Base-by-base conservation (phyloP, 1,140 invertebrate genomes). In the Gryllus bimaculatus region DNA sequence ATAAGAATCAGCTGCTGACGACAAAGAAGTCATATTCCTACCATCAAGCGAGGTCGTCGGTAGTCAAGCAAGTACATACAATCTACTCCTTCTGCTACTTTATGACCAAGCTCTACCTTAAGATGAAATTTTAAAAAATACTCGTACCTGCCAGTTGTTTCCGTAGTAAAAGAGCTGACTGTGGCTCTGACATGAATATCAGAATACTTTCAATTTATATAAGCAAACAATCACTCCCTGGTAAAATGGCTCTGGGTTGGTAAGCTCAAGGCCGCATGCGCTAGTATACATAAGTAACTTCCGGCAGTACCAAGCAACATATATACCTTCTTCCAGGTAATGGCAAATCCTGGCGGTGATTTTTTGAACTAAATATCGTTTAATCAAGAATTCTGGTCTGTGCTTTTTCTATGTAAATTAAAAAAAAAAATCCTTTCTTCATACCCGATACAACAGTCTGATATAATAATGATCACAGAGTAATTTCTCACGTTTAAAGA, bases 111-210 rank as follows among this genome's bases (percentile, higher is more conserved):
- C 10, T 13, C 26, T 8, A 13, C 54, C 13, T 75, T 8, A 39
- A 15, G 39, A 48, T 74, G 26, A 26, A n/a, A 66, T 1, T 49
- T 8, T 20, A 8, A 78, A 18, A 73, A 78, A 80, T 73, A 49
- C 80, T 80, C 80, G 83, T 91, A 96, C 95, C 95, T 92, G 94
- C 93, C 89, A 97, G 90, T 90, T 97, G 96, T 92, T 96, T 97
- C 89, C 94, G 92, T 89, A 97, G 90, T 89, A 97, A 89, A 88
- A 97, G 92, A 87, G 95, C 93, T 86, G 95, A 96, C 92, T 96
- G 95, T 91, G 93, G 92, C 90, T 95, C 93, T 92, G 94, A 95
- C 94, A 95, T 95, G 93, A 93, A 93, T 92, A 87, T 86, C 48
- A 21, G 78, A 78, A 74, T 78, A 78, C 66, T 78, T 78, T 21